Evolutionary conservation across 2,888 invertebrate genomes (phyloP).

Genomic region (Seira musarum): DNA sequence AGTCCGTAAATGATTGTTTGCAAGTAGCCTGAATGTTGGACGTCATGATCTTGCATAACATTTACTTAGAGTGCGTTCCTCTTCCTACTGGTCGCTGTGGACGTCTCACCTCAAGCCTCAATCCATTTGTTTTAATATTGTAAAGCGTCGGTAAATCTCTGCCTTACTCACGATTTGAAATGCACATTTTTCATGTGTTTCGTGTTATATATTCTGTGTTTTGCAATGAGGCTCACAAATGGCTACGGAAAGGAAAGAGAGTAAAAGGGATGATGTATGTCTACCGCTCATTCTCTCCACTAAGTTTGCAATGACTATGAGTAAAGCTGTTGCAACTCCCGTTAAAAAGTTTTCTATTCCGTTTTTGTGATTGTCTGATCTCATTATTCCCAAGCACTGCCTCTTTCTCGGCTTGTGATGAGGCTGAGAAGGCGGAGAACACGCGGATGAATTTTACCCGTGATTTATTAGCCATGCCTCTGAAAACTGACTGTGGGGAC

Average conservation of each 20-base stretch:
- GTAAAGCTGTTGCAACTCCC: neutral
- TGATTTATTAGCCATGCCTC: constrained; percentile 10
- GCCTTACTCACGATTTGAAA: neutral
- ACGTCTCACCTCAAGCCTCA: neutral
- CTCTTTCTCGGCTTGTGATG: neutral
- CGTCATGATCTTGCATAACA: too few species aligned
- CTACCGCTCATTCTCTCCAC: neutral
- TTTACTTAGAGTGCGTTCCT: neutral
- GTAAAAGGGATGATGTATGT: neutral
- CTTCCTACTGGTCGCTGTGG: neutral
- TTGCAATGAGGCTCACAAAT: neutral
- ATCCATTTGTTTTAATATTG: neutral
- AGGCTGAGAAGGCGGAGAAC: constrained; percentile 14
- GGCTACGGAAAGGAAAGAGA: neutral
- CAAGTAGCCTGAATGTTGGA: too few species aligned
- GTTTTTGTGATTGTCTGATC: constrained; percentile 18
- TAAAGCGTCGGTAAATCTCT: neutral
- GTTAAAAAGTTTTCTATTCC: constrained; percentile 11
- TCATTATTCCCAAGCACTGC: constrained; percentile 7
- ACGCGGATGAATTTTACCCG: constrained; percentile 14
- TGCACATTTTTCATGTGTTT: neutral
- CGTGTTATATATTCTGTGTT: neutral
- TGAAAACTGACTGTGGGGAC: constrained; percentile 21
- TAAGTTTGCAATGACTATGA: too few species aligned
- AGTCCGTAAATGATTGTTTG: too few species aligned